Percentiles rank a stretch among this genome's conserved stretches.
Conservation (phyloP, 2,888 invertebrate species). For the Cylloceria caligata region DNA sequence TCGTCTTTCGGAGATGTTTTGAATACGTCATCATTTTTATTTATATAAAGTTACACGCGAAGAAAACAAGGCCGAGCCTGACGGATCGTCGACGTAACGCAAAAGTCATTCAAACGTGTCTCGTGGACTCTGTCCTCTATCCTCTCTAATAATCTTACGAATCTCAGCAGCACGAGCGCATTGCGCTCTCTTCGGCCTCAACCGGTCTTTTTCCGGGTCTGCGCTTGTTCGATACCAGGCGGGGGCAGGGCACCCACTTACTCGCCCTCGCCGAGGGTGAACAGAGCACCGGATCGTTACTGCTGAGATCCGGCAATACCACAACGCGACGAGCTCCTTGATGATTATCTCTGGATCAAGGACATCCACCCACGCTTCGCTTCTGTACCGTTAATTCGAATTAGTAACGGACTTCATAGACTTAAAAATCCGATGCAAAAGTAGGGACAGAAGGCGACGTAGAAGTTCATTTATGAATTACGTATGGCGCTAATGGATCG, state of each 20-base stretch:
- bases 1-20: too few relatives aligned
- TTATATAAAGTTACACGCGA: neutral
- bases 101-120: slow-evolving; percentile 74
- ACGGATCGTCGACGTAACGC: slow-evolving; percentile 71
- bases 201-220: slow-evolving; percentile 45
- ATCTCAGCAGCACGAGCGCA: neutral
- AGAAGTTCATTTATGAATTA: neutral
- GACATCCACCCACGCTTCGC: slow-evolving; percentile 71
- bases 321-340: slow-evolving; percentile 63
- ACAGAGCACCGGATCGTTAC: neutral
- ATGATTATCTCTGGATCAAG: slow-evolving; percentile 71
- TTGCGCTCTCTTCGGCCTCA: slow-evolving; percentile 28
- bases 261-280: neutral
- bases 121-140: slow-evolving; percentile 71
- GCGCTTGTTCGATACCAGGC: slow-evolving; percentile 61
- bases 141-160: slow-evolving; percentile 68
- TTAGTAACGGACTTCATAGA: slow-evolving; percentile 42
- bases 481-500: too few relatives aligned
- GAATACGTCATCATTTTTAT: too few relatives aligned
- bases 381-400: slow-evolving; percentile 71
- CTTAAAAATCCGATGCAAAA: neutral
- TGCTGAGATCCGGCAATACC: slow-evolving; percentile 38
- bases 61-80: neutral
- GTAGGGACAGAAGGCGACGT: neutral
- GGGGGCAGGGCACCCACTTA: slow-evolving; percentile 26